Base-by-base conservation (phyloP, 2,888 invertebrate genomes). In the Dimorphilus gyrociliatus region DNA sequence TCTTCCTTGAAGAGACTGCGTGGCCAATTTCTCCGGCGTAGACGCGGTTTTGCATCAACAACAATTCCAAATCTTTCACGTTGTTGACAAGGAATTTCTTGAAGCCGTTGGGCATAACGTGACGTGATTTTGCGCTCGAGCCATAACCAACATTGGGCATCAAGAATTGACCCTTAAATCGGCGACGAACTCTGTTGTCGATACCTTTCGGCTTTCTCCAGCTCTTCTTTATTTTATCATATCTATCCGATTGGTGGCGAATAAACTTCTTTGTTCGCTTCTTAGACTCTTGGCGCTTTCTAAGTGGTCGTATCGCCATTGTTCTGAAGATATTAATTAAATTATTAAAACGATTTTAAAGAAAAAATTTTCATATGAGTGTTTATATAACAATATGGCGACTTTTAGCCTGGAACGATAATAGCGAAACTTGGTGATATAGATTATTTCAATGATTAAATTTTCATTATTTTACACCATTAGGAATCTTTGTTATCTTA, bases 181-280 rank as follows among this genome's bases (percentile, higher is more conserved):
- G 76, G 63, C 97, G 78, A 49, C 97, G 78, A 28, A 97, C 94
- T 68, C 94, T 76, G 76, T 99, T 97, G 70, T 99, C 97, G 68
- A 97, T 99, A 85, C 97, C 97, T 70, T 92, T 92, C 14, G 97
- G 97, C 70, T 92, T 97, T 63, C 97, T 78, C 97, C 97, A 99
- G 75, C 82, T 88, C n/a, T n/a, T n/a, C 74, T 81, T 85, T 46
- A 92, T 72, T 69, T 88, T 88, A 47, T 76, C 77, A 78, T 92
- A 94, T 63, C 94, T 76, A 69, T 97, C 94, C 57, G 86, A 86
- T 67, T 97, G 94, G 68, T 99, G 94, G 46, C 97, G 78, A 56
- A 82, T 88, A 68, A 97, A 97, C 68, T 82, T 84, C 72, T 92
- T 92, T 51, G 84, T 82, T 67, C 92, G 76, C 73, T 97, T 97